Base-by-base conservation (phyloP, 2,888 invertebrate genomes). In the Apoda limacodes region DNA sequence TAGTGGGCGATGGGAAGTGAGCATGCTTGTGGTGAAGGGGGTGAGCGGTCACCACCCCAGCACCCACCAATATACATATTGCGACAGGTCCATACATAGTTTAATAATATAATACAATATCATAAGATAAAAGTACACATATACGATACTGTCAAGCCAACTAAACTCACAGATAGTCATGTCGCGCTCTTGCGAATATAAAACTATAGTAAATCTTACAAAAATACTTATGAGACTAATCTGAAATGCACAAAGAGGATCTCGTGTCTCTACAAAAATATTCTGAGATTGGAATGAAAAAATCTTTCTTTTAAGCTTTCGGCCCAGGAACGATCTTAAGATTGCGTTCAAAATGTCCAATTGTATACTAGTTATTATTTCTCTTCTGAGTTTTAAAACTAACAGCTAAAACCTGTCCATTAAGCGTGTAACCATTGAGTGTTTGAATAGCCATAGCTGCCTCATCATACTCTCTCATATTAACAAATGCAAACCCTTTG, bases 241-340 rank as follows among this genome's bases (percentile, higher is more conserved):
- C 66, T 74, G 67, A 78, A 80, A 78, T 78, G 78, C 80, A 80
- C 68, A 72, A 70, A 70, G 69, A 76, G 71, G 75, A 70, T 70
- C 68, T 65, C 68, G 60, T 67, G 68, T 71, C 72, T 72, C 68
- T 81, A 80, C 69, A 80, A 80, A 80, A 80, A 78, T 81, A 80
- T 76, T 69, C 59, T 72, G 76, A 74, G 78, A 76, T 75, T 81
- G 81, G 81, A 81, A 81, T 81, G 81, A 75, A 78, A n/a, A n/a
- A 76, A 55, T 57, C 60, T 55, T 54, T 55, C 59, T 71, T 69
- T n/a, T 69, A 74, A 67, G 67, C 63, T 67, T 68, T 52, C 67
- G 68, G 70, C 71, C 71, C 58, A 59, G 59, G 57, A 66, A 68
- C 63, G 50, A 70, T 70, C 71, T 70, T 46, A 55, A 57, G 56